Evolutionary conservation across 2,797 vertebrate species (phyloP), one percentile per base, ranked within the genome.

Genomic region (Hylomyscus alleni): DNA sequence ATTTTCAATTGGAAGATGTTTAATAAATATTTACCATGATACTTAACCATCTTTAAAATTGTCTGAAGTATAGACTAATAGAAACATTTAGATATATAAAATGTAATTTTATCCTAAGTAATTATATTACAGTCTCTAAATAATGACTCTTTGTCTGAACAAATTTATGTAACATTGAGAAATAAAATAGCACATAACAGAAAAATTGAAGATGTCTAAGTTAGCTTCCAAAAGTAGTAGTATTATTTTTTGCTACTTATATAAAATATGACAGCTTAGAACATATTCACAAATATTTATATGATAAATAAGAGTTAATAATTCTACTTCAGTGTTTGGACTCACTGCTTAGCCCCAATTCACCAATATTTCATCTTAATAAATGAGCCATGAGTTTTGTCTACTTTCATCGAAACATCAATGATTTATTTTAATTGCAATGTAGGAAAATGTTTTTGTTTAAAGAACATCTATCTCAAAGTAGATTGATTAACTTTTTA

Each of bases 331-430:
- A 94, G 6, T 8, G 0, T n/a, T 91, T 95, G 83, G 65, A 62
- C 94, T 97, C 95, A 92, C 22, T 13, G 15, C 67, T 95, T 6
- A 95, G 40, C 75, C 1, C 62, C 34, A 76, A 73, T 65, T 78
- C 19, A 94, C 24, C 0, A 29, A 15, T 86, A 22, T 6, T 97
- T 96, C 0, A 29, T 52, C 54, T 92, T 52, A 22, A 93, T 76
- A 82, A 11, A 90, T 95, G 87, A 97, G 95, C 69, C 54, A 94
- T 3, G 81, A 75, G 12, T 78, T 72, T 22, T 96, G 94, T 89
- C 6, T 56, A 34, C n/a, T 69, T 97, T 81, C 3, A 82, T 14
- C 91, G 86, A 97, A 4, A 8, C 2, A 62, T 2, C 93, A 83
- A 96, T 8, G 29, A 11, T 90, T 29, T 86, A 31, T 94, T 89